Base-by-base conservation (phyloP, 2,797 vertebrate genomes). In the Acropternis orthonyx region DNA sequence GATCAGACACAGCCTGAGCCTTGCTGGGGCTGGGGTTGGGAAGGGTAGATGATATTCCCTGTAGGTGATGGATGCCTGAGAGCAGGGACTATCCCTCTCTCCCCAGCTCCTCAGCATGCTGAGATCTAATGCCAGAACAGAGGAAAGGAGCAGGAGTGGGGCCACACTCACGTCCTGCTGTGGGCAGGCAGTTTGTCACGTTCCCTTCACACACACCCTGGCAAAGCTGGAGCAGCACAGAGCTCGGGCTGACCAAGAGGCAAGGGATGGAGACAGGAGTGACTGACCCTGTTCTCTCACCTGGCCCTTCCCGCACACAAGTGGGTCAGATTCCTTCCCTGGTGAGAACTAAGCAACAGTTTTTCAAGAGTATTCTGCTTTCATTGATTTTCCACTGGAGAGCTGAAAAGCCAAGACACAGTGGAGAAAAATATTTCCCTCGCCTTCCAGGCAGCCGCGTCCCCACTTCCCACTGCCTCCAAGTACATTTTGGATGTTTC, bases 81-180 rank as follows among this genome's bases (percentile, higher is more conserved):
- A 65, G 37, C 61, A 36, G 56, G 43, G 39, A 36, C 7, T 5
- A 28, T 30, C 55, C 37, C 19, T 30, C 55, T 34, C 19, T 52
- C 6, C 20, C 32, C 48, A n/a, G 71, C 52, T 71, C 36, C 55
- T 44, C 48, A 4, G 9, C 66, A 22, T 0, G 0, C 39, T 21
- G 8, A 34, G 22, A 36, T 32, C 12, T 3, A 36, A 6, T 4
- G 21, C 4, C 39, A 49, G 23, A 43, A 7, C 8, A 41, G 61
- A 13, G 41, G 12, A 22, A 28, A 55, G 85, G 21, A 51, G 51
- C 6, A 36, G 76, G 34, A 62, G 4, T 9, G 34, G 37, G 56
- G 51, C 48, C 65, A 36, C 46, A 6, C 21, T 49, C 32, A 43
- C 0, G 6, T 13, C 12, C 6, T n/a, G 22, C 18, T 13, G 30